phyloP scores from a whole-genome alignment of 2,888 invertebrate genomes.

The Epinotia nisella region DNA sequence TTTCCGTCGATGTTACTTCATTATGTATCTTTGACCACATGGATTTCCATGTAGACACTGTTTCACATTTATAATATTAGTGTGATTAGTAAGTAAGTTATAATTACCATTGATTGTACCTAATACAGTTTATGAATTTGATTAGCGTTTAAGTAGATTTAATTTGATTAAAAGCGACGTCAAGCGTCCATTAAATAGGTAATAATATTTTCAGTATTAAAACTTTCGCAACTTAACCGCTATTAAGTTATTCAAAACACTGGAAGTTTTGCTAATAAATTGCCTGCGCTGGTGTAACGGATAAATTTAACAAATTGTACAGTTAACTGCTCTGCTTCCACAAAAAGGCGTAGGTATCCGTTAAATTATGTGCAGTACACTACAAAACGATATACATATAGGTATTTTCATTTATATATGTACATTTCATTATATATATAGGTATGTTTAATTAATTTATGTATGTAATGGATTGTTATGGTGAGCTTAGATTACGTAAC shows the following conservation, averaged over 20 bases:
- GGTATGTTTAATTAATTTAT: no score
- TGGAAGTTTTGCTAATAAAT: slow-evolving; percentile 14
- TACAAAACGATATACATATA: not conserved
- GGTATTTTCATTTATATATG: no score
- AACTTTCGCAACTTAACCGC: not conserved
- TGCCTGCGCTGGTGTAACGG: slow-evolving; percentile 2
- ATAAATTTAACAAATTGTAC: slow-evolving; percentile 20
- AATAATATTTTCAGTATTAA: not conserved
- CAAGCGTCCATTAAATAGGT: not conserved
- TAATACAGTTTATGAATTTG: not conserved
- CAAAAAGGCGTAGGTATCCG: not conserved
- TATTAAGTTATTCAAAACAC: slow-evolving; percentile 3
- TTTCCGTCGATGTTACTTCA: no score
- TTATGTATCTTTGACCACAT: no score
- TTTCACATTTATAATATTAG: no score
- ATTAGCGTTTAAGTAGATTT: not conserved
- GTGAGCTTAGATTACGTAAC: no score
- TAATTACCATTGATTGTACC: no score
- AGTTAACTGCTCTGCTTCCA: not conserved
- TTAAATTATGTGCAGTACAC: not conserved
- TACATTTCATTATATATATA: no score
- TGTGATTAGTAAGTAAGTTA: no score
- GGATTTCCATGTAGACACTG: no score
- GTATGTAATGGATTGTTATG: no score
- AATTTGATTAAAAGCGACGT: not conserved